Evolutionary conservation across 2,113 vertebrate genomes (phyloP), one percentile per base, ranked within the genome.

Genomic region (Cervus canadensis): DNA sequence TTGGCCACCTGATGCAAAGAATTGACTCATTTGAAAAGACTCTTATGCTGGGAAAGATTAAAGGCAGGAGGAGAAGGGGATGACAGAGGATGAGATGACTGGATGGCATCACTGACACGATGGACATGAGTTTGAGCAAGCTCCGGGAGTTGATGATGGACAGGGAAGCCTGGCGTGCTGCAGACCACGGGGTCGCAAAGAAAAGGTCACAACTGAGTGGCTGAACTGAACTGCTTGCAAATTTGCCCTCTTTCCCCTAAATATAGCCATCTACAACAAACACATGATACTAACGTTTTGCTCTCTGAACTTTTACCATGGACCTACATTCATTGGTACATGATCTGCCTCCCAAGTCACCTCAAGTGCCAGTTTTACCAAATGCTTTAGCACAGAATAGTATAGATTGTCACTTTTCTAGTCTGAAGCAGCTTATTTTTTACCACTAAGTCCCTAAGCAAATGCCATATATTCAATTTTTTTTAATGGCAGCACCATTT

Each of bases 51-150:
- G n/a, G 67, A 36, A 71, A 71, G 67, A 40, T 1, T 71, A 10
- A 71, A 36, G 19, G 67, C n/a, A 71, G 19, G 19, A 71, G 67
- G n/a, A 71, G 67, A 71, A 71, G 19, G 67, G 19, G 67, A 23
- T 2, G 17, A 71, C n/a, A 40, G 67, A 71, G 67, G 67, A 71
- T 40, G n/a, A 71, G 67, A 71, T 40, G 19, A 11, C 21, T 71
- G 10, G 67, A 40, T 71, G n/a, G n/a, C 19, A 71, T 36, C n/a
- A 71, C n/a, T 2, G 1, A 71, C 67, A 23, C 0, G 1, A 23
- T 40, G n/a, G 67, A 71, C 9, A 71, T 40, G 9, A 71, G n/a
- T 36, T 23, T 71, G 19, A 71, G 9, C n/a, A 23, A 40, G 19
- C 19, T 71, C 67, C 0, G 0, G 67, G 36, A 40, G 67, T 2